phyloP scores from a whole-genome alignment of 2,113 vertebrate species.

The Indri indri region DNA sequence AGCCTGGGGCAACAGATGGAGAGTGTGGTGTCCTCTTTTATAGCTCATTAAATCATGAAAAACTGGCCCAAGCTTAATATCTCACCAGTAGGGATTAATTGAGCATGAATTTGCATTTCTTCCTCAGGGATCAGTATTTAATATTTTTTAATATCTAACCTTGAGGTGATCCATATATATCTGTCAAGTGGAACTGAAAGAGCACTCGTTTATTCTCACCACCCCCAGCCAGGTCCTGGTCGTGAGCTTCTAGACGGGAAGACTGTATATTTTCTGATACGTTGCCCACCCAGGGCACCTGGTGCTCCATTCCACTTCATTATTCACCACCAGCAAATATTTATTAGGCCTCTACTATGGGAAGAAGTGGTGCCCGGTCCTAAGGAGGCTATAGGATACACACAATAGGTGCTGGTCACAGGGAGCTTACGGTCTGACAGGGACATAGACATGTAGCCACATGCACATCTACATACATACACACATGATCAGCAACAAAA shows the following conservation, averaged over 20 bases:
- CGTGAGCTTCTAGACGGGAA: background rate
- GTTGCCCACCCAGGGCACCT: background rate
- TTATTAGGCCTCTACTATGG: background rate
- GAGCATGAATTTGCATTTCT: slow-evolving; percentile 36
- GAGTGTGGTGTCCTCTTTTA: background rate
- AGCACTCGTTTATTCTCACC: background rate
- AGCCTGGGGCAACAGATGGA: background rate
- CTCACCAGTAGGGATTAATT: background rate
- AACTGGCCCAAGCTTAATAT: background rate
- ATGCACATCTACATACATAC: background rate
- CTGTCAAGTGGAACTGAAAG: background rate
- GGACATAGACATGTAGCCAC: background rate
- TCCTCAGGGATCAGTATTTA: slow-evolving; percentile 14
- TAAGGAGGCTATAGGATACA: background rate
- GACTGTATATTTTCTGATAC: background rate
- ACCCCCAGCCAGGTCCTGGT: background rate
- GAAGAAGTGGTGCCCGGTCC: background rate
- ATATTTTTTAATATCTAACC: slow-evolving; percentile 31
- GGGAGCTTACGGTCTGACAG: background rate
- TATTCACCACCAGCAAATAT: background rate
- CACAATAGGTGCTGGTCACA: background rate
- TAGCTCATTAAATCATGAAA: slow-evolving; percentile 36
- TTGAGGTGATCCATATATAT: slow-evolving; percentile 8
- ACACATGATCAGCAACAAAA: background rate
- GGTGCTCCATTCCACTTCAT: background rate